Evolutionary conservation across 2,888 invertebrate species (phyloP).

Genomic region (Drosophila leonis): DNA sequence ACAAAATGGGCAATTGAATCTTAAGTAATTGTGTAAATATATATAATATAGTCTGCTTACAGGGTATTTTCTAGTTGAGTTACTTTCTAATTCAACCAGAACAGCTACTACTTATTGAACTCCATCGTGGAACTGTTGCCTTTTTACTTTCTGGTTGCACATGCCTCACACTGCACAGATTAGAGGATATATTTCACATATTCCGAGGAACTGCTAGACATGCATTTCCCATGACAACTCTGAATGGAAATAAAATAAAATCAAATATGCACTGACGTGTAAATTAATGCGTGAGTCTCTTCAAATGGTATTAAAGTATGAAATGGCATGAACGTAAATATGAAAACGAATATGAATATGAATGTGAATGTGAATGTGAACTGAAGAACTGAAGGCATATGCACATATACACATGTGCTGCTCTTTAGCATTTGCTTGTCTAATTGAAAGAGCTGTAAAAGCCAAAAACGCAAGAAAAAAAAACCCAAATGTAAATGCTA

Average conservation of each 20-base stretch:
- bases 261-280: slow-evolving; percentile 71
- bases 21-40: not conserved
- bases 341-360: slow-evolving; percentile 7
- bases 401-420: slow-evolving; percentile 12
- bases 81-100: not conserved
- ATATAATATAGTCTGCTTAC: not conserved
- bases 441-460: slow-evolving; percentile 52
- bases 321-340: slow-evolving; percentile 25
- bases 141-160: not conserved
- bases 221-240: slow-evolving; percentile 45
- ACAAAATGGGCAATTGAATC: not conserved
- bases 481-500: slow-evolving; percentile 24
- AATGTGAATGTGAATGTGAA: not conserved
- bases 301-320: slow-evolving; percentile 43
- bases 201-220: slow-evolving; percentile 19
- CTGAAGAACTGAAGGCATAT: not conserved
- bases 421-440: slow-evolving; percentile 37
- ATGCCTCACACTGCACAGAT: not conserved
- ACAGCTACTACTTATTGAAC: no score
- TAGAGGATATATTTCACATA: slow-evolving; percentile 13
- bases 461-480: slow-evolving; percentile 14
- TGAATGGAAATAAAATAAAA: slow-evolving; percentile 63
- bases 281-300: slow-evolving; percentile 65
- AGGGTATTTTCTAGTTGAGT: not conserved
- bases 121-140: no score